phyloP scores from a whole-genome alignment of 2,113 vertebrate species.

The Istiophorus platypterus region DNA sequence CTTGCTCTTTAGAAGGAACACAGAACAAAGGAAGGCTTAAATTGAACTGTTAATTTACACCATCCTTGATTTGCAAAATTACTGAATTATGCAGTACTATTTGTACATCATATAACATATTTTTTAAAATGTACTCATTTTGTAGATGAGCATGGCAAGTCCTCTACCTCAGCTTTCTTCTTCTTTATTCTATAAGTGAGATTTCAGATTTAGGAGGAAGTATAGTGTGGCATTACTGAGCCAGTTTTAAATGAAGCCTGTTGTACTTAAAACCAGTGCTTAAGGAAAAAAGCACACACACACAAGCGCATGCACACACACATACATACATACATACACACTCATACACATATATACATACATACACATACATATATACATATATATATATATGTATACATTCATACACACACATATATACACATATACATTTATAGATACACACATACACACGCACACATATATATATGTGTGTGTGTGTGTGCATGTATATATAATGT shows the following conservation, averaged over 20 bases:
- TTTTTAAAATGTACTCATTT: background rate
- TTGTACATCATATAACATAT: background rate
- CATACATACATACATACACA: no score
- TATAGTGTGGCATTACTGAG: no score
- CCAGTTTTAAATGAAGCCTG: background rate
- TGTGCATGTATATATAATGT: no score
- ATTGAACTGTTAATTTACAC: conserved; percentile 11
- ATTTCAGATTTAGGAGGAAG: background rate
- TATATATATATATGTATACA: background rate
- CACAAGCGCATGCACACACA: no score
- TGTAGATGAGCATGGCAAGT: background rate
- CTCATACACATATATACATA: no score
- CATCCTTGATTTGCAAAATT: background rate
- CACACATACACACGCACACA: background rate
- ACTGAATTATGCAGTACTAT: background rate
- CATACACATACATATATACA: background rate
- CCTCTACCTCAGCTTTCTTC: background rate
- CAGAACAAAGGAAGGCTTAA: conserved; percentile 24
- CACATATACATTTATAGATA: no score
- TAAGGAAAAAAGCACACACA: no score
- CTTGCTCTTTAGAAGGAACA: conserved; percentile 7
- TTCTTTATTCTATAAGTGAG: background rate
- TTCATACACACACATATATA: background rate
- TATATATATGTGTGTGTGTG: no score
- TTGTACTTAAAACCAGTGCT: background rate